Evolutionary conservation across 2,888 invertebrate genomes (phyloP), one percentile per base, ranked within the genome.

Genomic region (Saturnia japonica): DNA sequence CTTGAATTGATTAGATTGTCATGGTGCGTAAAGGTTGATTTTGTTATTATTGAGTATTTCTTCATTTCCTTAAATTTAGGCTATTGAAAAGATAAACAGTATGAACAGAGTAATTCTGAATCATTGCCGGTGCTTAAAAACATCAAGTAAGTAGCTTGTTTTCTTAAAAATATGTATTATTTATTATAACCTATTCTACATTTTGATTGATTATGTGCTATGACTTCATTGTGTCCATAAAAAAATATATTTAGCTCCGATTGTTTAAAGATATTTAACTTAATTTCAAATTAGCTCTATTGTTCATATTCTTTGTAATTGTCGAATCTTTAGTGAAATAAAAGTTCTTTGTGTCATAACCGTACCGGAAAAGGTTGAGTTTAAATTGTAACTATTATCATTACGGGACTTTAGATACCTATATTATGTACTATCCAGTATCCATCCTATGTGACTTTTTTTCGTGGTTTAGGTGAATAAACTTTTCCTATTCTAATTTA

Each of bases 21-120:
- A 92, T 91, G 90, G 91, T 91, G 87, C 89, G 78, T 86, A 88
- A 84, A 89, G 89, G 90, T 90, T 90, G 89, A 92, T 84, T 90
- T 92, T 92, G 91, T 91, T 93, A 90, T 91, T 89, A 82, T 87
- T 84, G 81, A 78, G 86, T 83, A 88, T 87, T 88, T 85, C 80
- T 76, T 80, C 85, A 81, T 80, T 82, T 86, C 83, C 79, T 78
- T 76, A 75, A 77, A 80, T 79, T 77, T 75, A 75, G 79, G 70
- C 72, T 75, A 76, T 78, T 74, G 70, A 72, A 76, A 78, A 80
- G 76, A 74, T 76, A 80, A 83, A 85, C 78, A 91, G 76, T 54
- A 85, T 94, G 93, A 91, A 93, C 82, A 89, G 93, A 84, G 82
- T 94, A 81, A 85, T 93, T 78, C 79, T 88, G 73, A 89, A 85